Percentiles rank a stretch among this genome's conserved stretches.
Conservation (phyloP, 2,888 invertebrate species). For the Dolichomitus sp. region DNA sequence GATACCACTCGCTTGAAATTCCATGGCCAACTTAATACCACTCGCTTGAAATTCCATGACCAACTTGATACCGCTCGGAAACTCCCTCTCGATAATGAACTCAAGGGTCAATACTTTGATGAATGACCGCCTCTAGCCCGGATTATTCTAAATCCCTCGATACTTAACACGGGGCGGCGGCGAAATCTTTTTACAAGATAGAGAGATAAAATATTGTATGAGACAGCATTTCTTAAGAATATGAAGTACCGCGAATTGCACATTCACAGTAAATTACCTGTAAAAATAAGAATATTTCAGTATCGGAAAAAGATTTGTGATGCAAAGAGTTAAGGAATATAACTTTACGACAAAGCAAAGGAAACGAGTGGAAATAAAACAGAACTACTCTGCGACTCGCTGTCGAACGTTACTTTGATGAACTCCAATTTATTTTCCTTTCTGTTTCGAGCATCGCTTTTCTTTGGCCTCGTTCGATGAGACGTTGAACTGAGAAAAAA, state of each 20-base stretch:
- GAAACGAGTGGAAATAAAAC: neutral
- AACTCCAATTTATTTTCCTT: conserved; percentile 23
- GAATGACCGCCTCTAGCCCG: no score
- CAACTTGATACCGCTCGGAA: no score
- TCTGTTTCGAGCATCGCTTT: conserved; percentile 4
- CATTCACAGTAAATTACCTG: neutral
- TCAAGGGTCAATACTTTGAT: no score
- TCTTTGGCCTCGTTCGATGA: conserved; percentile 9
- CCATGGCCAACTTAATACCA: no score
- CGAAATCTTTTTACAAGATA: neutral
- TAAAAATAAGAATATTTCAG: neutral
- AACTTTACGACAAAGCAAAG: neutral
- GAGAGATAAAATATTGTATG: neutral
- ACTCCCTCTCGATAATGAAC: no score
- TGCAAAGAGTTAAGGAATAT: neutral
- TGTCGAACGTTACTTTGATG: neutral
- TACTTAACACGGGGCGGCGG: no score
- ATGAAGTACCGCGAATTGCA: neutral
- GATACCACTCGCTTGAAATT: no score
- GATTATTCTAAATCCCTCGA: no score
- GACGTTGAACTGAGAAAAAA: conserved; percentile 2
- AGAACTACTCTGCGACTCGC: neutral
- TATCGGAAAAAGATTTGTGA: neutral
- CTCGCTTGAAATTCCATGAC: no score
- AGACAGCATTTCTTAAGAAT: neutral